phyloP scores from a whole-genome alignment of 2,888 invertebrate genomes.

The Emmelina monodactyla region DNA sequence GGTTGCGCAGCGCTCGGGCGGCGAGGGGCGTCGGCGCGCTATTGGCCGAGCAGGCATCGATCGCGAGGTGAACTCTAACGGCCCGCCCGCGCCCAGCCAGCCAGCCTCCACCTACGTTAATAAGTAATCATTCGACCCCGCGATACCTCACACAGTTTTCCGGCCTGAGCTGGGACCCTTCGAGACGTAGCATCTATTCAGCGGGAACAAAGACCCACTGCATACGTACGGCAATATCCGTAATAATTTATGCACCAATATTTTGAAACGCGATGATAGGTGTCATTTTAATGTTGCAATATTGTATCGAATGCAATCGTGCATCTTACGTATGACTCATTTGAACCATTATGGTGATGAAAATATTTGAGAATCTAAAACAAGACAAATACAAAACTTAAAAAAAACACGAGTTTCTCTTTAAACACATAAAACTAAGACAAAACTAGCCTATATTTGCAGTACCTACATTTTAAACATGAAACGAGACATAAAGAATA shows the following conservation, averaged over 20 bases:
- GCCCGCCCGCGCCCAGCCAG: slow-evolving; percentile 54
- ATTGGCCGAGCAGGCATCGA: slow-evolving; percentile 64
- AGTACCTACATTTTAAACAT: no score
- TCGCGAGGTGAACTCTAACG: slow-evolving; percentile 51
- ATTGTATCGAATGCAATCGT: no score
- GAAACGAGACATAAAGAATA: no score
- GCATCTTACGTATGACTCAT: no score
- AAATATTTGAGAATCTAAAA: no score
- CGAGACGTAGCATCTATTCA: slow-evolving; percentile 54
- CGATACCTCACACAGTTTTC: slow-evolving; percentile 61
- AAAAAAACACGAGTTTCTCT: no score
- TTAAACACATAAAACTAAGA: no score
- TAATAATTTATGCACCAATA: slow-evolving; percentile 59
- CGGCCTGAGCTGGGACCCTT: slow-evolving; percentile 53
- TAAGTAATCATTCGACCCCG: slow-evolving; percentile 65
- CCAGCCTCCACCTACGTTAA: slow-evolving; percentile 66
- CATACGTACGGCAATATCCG: slow-evolving; percentile 49
- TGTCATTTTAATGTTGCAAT: no score
- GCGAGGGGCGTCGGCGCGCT: slow-evolving; percentile 54
- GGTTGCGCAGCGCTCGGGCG: slow-evolving; percentile 48
- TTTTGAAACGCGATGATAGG: slow-evolving; percentile 53
- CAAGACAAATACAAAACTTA: no score
- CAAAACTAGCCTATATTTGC: no score
- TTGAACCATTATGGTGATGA: no score
- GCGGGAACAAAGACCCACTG: slow-evolving; percentile 55